Base-by-base conservation (phyloP, 2,113 vertebrate genomes). In the Zingel zingel region DNA sequence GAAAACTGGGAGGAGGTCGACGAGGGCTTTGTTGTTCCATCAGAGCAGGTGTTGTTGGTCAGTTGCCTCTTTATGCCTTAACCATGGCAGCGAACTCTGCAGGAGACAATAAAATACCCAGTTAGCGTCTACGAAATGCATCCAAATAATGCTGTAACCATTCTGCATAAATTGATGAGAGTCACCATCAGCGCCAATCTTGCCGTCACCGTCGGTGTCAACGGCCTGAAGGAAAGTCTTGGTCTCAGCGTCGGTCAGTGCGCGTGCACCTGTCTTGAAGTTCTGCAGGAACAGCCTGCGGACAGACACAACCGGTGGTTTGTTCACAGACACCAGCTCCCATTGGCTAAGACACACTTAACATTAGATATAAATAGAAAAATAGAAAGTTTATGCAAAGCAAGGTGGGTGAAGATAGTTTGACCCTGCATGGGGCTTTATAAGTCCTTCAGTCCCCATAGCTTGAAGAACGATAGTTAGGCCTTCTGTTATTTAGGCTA, bases 201-300 rank as follows among this genome's bases (percentile, higher is more conserved):
- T 96, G 72, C 96, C 95, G 0, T 97, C 95, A 77, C 94, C 93
- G 48, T 97, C 96, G 1, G 87, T 89, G 82, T 97, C 96, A 8
- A 95, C 96, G 59, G 92, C 96, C 81, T 91, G 70, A 16, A 97
- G 89, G 92, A 97, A 95, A 0, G 16, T 45, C 83, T 93, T 81
- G 66, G 96, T 96, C 95, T 97, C 96, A 3, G 74, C 86, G 1
- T 94, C 92, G 3, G 93, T 96, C 90, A 96, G 73, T 45, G 51
- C 77, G 68, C 95, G 94, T 87, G 96, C 95, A 13, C 23, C 66
- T 11, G 73, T 10, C 30, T 82, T 90, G 91, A 96, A 97, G 90
- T 94, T 95, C 94, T 96, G 91, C 86, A 97, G 95, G 88, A 97
- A 96, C 72, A 93, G 78, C 71, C 96, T 97, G 75, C 15, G 50